Percentiles rank a stretch among this genome's conserved stretches.
Conservation (phyloP, 2,797 vertebrate species). For the Chromis chromis region DNA sequence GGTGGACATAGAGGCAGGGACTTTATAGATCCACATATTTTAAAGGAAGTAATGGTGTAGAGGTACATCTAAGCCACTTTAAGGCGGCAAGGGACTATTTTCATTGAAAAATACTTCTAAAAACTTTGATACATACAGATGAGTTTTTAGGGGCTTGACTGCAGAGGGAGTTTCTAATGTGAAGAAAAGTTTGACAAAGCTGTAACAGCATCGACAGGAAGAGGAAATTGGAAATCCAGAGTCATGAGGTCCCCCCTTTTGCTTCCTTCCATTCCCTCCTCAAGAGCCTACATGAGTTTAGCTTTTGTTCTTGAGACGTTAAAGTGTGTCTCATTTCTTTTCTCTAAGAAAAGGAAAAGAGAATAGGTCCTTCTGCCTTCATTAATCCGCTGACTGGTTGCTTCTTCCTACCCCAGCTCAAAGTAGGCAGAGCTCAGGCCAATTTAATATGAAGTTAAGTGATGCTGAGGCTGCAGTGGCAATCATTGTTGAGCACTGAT, state of each 20-base stretch:
- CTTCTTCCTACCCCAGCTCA: conserved; percentile 66
- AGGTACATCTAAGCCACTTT: too few species aligned
- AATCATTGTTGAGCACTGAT: conserved; percentile 76
- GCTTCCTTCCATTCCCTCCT: conserved; percentile 30
- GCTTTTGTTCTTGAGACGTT: conserved; percentile 43
- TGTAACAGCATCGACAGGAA: conserved; percentile 21
- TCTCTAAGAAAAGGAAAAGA: conserved; percentile 56
- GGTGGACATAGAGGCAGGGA: too few species aligned
- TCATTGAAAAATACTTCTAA: too few species aligned
- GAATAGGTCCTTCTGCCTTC: conserved; percentile 76
- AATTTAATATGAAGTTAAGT: conserved; percentile 82
- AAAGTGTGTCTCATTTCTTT: conserved; percentile 67
- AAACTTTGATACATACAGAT: too few species aligned
- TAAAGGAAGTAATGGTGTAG: too few species aligned
- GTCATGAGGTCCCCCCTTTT: conserved; percentile 24
- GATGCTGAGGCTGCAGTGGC: conserved; percentile 81
- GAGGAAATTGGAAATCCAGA: conserved; percentile 24
- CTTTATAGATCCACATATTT: too few species aligned
- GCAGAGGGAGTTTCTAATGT: background rate
- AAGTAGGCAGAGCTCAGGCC: conserved; percentile 71
- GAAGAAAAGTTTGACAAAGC: conserved; percentile 8
- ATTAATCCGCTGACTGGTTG: conserved; percentile 79
- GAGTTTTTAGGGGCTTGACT: too few species aligned
- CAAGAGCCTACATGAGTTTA: conserved; percentile 44
- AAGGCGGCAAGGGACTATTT: too few species aligned